These are phyloP conservation scores for Elymnias hypermnestra DNA, from an alignment of 1,140 invertebrate genomes.

Conservation along the genomic window DNA sequence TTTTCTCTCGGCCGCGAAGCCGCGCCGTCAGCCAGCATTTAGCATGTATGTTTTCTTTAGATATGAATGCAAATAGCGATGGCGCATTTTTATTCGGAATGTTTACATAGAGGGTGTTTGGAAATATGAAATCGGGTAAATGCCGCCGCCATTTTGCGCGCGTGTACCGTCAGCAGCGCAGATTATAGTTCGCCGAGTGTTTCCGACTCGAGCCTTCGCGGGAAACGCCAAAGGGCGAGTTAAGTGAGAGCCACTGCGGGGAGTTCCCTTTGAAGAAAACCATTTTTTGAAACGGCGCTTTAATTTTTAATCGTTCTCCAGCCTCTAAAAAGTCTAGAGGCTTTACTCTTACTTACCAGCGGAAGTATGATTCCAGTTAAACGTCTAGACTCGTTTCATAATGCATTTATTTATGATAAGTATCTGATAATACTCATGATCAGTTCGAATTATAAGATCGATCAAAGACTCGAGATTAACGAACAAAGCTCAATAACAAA, in stretches of 20 bases:
- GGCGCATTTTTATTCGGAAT: constrained; percentile 73
- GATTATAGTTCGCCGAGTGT: constrained; percentile 28
- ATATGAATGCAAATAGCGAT: constrained; percentile 76
- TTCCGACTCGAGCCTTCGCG: background rate
- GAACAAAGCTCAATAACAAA: too few relatives aligned
- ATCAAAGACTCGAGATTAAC: too few relatives aligned
- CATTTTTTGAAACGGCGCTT: constrained; percentile 14
- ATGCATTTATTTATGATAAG: too few relatives aligned
- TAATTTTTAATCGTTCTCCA: constrained; percentile 17
- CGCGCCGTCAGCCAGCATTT: constrained; percentile 58
- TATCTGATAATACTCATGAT: too few relatives aligned
- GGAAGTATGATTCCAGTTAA: background rate
- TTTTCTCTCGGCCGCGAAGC: too few relatives aligned
- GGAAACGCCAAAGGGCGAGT: constrained; percentile 13
- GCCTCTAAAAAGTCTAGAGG: background rate
- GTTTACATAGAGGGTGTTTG: constrained; percentile 68
- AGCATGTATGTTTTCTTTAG: constrained; percentile 75
- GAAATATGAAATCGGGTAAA: constrained; percentile 47
- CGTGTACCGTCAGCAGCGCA: constrained; percentile 52
- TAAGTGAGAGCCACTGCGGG: constrained; percentile 36
- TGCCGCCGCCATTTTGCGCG: constrained; percentile 61
- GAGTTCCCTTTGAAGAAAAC: constrained; percentile 8
- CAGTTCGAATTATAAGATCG: too few relatives aligned
- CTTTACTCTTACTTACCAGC: too few relatives aligned
- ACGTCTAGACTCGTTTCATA: too few relatives aligned